Conservation (phyloP, 1,140 invertebrate genomes). For the Brachionus plicatilis region DNA sequence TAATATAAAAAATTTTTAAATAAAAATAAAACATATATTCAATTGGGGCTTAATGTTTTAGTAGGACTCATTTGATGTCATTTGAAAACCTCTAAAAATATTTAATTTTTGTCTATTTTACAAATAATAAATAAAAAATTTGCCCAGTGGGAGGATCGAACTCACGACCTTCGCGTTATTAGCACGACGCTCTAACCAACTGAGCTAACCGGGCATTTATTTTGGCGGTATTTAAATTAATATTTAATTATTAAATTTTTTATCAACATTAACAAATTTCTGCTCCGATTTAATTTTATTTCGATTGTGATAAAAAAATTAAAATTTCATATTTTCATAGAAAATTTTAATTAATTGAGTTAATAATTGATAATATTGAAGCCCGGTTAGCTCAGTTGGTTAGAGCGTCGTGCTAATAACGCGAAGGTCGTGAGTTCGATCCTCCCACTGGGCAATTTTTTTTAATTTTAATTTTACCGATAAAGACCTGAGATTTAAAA, state of each 20-base stretch:
- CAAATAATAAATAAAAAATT: background rate
- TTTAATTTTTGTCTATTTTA: no score
- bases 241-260: no score
- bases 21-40: no score
- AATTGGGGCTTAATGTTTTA: no score
- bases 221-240: background rate
- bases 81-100: no score
- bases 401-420: conserved; percentile 39
- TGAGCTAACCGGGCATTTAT: background rate
- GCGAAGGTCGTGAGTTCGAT: conserved; percentile 39
- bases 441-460: conserved; percentile 31
- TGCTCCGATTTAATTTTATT: no score
- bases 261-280: no score
- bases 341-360: background rate
- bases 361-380: background rate
- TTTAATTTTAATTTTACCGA: background rate
- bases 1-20: no score
- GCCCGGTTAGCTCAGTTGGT: conserved; percentile 38
- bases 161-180: background rate
- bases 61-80: no score
- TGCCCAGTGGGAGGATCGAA: background rate
- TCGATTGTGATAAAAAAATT: no score
- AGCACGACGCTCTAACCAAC: background rate
- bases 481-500: background rate
- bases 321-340: no score